phyloP scores from a whole-genome alignment of 64 coral and sea anemone species.

The Porites australiensis region DNA sequence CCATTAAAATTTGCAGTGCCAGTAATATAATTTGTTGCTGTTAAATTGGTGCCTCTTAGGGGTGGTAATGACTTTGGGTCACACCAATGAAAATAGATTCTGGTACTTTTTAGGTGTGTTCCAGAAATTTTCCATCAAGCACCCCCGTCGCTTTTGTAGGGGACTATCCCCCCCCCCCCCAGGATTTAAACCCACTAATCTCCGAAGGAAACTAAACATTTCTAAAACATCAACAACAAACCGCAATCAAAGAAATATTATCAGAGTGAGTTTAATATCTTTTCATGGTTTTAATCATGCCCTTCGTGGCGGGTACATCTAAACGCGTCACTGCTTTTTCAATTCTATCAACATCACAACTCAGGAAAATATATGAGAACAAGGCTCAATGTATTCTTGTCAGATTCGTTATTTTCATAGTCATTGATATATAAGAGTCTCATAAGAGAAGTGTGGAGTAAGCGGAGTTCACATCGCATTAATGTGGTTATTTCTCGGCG shows the following conservation, averaged over 20 bases:
- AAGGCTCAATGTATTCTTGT: slow-evolving; percentile 1
- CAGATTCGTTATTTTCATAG: too few species aligned
- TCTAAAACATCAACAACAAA: slow-evolving; percentile 2
- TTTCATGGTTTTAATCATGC: background rate
- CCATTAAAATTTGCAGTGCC: too few species aligned
- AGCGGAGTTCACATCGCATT: background rate
- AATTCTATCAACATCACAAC: slow-evolving; percentile 1
- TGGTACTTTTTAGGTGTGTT: background rate
- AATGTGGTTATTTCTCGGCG: background rate
- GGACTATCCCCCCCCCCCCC: background rate
- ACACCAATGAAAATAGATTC: background rate
- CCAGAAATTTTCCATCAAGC: too few species aligned
- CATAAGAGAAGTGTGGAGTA: background rate
- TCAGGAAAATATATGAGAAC: slow-evolving; percentile 1
- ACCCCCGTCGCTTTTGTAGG: background rate
- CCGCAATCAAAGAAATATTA: background rate
- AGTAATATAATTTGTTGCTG: too few species aligned
- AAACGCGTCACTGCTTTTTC: background rate
- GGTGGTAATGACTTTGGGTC: background rate
- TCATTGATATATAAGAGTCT: background rate
- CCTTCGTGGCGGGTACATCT: background rate
- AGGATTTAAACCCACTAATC: background rate
- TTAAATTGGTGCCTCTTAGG: background rate
- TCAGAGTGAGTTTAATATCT: slow-evolving; percentile 1
- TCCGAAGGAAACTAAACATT: background rate